A percentile compares a stretch with the other conserved stretches of the same genome.
phyloP scores from a whole-genome alignment of 2,113 vertebrate species.

The Phodopus roborovskii region DNA sequence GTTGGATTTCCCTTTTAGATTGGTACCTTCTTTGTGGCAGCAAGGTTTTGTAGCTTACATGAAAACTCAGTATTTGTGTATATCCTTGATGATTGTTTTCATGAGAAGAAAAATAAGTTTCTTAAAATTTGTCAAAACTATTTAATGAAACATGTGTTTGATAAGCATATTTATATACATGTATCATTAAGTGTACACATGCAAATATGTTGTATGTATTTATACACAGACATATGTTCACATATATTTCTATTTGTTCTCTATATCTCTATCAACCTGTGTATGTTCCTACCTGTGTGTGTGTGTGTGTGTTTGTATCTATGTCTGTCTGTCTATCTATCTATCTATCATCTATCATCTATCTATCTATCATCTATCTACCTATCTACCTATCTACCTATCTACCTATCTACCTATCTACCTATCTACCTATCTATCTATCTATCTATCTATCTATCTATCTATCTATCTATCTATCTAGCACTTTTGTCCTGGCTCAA shows the following conservation, averaged over 20 bases:
- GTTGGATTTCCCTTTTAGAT: not conserved
- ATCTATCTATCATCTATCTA: not conserved
- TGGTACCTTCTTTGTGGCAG: not conserved
- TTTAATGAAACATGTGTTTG: not conserved
- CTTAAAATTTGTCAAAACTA: not conserved
- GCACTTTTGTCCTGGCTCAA: not conserved
- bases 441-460: not conserved
- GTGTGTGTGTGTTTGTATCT: rapidly evolving
- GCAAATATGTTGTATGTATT: not conserved
- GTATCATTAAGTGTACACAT: not conserved
- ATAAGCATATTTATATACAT: not conserved
- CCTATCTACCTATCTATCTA: no score
- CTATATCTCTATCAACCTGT: not conserved
- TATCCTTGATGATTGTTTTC: not conserved
- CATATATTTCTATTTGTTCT: not conserved
- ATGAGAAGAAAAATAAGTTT: not conserved
- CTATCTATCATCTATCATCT: no score
- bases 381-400: no score
- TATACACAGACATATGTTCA: not conserved
- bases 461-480: not conserved
- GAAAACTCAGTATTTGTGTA: not conserved
- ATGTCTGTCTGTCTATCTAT: not conserved
- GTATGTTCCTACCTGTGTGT: not conserved
- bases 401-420: not conserved
- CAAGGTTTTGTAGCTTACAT: not conserved